A percentile compares a stretch with the other conserved stretches of the same genome.
These are phyloP conservation scores for Botrylloides violaceus DNA, from an alignment of 23 tunicate genomes.

Conservation along the genomic window DNA sequence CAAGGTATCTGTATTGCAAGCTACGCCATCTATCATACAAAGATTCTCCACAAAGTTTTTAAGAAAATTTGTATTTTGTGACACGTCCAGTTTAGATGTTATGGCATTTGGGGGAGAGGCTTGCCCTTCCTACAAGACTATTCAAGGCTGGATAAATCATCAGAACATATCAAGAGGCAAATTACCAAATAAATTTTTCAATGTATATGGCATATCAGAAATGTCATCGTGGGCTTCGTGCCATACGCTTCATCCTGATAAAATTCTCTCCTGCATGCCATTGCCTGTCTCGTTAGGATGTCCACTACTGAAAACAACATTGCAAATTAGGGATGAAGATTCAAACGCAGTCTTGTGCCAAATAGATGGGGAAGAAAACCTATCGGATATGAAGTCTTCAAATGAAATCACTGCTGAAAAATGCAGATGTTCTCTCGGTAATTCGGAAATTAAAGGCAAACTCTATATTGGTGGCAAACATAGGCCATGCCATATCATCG, in stretches of 20 bases:
- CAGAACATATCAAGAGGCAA: neutral
- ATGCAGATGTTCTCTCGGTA: neutral
- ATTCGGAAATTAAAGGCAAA: neutral
- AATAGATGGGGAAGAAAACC: neutral
- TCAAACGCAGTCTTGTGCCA: constrained; percentile 3
- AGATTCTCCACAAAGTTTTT: constrained; percentile 26
- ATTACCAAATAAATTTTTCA: constrained; percentile 22
- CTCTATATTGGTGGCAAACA: constrained; percentile 16
- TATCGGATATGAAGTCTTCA: neutral
- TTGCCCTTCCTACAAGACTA: constrained; percentile 51
- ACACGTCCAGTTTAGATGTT: constrained; percentile 27
- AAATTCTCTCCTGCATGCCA: constrained; percentile 2
- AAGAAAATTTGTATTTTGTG: constrained; percentile 19
- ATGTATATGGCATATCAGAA: constrained; percentile 91
- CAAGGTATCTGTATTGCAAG: constrained; percentile 50
- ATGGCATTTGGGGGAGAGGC: constrained; percentile 77
- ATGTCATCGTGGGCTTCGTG: constrained; percentile 82
- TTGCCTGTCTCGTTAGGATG: constrained; percentile 37
- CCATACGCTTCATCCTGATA: constrained; percentile 23
- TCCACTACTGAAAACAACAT: constrained; percentile 44
- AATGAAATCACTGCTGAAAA: neutral
- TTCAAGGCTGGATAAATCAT: constrained; percentile 34
- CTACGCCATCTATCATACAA: constrained; percentile 52
- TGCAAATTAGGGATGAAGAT: constrained; percentile 29
- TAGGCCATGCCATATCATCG: constrained; percentile 1